A percentile compares a stretch with the other conserved stretches of the same genome.
These are phyloP conservation scores for Drosophila silvestris DNA, from an alignment of 2,888 invertebrate genomes.

Conservation along the genomic window DNA sequence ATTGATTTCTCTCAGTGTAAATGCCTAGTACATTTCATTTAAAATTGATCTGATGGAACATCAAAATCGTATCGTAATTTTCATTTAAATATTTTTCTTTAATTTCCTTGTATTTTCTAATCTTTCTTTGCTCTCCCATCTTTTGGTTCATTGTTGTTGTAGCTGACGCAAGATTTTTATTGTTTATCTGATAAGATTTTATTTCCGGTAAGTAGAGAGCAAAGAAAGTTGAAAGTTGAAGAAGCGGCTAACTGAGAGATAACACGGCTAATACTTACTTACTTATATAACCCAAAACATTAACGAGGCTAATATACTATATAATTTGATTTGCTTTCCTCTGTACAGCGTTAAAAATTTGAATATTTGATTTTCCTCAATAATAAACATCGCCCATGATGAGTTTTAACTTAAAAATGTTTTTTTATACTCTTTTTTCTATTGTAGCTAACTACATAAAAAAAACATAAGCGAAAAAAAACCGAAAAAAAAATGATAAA, in stretches of 20 bases:
- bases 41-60: constrained; percentile 4
- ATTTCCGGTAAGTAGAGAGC: constrained; percentile 67
- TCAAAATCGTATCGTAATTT: neutral
- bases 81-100: neutral
- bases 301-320: constrained; percentile 43
- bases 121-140: constrained; percentile 7
- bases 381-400: constrained; percentile 63
- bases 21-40: neutral
- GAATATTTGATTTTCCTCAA: constrained; percentile 58
- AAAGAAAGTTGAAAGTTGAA: constrained; percentile 12
- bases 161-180: constrained; percentile 51
- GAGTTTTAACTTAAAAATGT: constrained; percentile 58
- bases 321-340: constrained; percentile 60
- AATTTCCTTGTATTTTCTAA: neutral
- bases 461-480: constrained; percentile 14
- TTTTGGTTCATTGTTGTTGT: constrained; percentile 53
- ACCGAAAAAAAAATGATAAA: constrained; percentile 2
- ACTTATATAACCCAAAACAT: constrained; percentile 19
- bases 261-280: constrained; percentile 26
- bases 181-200: constrained; percentile 56
- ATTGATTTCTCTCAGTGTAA: constrained; percentile 34
- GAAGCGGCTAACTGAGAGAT: constrained; percentile 19
- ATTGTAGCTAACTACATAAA: constrained; percentile 52
- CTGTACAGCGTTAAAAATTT: constrained; percentile 56
- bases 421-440: constrained; percentile 60